These are phyloP conservation scores for Cynoglossus semilaevis DNA, from an alignment of 2,113 vertebrate genomes.

Conservation along the genomic window DNA sequence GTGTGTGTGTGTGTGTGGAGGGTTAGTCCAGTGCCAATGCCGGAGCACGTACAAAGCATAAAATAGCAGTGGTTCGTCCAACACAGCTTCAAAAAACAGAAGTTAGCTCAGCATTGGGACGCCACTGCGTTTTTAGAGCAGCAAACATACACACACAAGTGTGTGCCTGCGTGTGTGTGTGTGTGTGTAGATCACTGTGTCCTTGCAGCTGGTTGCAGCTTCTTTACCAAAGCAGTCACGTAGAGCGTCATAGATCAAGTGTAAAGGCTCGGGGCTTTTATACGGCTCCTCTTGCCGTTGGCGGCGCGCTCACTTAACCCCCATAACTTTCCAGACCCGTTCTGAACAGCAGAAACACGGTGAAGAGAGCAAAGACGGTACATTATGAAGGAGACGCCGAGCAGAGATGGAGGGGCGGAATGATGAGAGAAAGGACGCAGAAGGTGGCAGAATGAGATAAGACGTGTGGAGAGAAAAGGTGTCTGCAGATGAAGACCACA, in stretches of 20 bases:
- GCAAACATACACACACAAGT: conserved; percentile 11
- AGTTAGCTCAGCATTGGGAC: conserved; percentile 47
- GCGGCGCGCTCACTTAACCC: conserved; percentile 37
- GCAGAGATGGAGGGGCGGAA: conserved; percentile 21
- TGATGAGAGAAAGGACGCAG: neutral
- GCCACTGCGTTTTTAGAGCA: conserved; percentile 39
- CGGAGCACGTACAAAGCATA: conserved; percentile 7
- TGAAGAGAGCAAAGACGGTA: conserved; percentile 26
- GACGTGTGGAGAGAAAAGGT: too few relatives aligned
- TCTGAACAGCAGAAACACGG: conserved; percentile 32
- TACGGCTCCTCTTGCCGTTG: conserved; percentile 33
- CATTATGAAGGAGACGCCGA: conserved; percentile 14
- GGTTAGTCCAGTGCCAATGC: conserved; percentile 35
- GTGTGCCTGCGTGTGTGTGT: neutral
- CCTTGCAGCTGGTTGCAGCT: conserved; percentile 53
- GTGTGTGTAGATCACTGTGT: conserved; percentile 29
- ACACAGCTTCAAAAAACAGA: conserved; percentile 28
- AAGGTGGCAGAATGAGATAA: neutral
- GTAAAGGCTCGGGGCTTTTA: conserved; percentile 51
- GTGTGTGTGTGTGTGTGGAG: neutral
- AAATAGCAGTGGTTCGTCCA: conserved; percentile 2
- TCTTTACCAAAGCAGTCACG: conserved; percentile 64
- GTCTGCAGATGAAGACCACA: neutral
- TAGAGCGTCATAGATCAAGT: conserved; percentile 52
- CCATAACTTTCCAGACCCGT: conserved; percentile 39